Evolutionary conservation across 2,797 vertebrate species (phyloP).

Genomic region (Smutsia temminckii): DNA sequence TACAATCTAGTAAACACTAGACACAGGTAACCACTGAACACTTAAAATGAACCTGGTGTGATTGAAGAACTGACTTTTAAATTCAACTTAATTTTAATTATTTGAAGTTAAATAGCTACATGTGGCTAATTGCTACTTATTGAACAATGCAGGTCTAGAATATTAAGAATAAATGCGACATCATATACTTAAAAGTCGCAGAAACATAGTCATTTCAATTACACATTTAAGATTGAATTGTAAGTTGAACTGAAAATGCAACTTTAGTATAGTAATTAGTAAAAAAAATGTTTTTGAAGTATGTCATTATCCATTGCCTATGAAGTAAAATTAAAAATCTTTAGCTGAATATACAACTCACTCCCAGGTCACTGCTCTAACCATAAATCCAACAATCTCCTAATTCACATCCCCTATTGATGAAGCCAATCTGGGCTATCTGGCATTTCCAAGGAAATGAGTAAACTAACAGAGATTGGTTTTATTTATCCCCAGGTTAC

Average conservation of each 20-base stretch:
- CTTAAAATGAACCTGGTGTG: background rate
- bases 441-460: background rate
- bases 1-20: background rate
- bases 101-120: slow-evolving; percentile 7
- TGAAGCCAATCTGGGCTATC: background rate
- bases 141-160: background rate
- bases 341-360: background rate
- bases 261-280: background rate
- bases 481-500: background rate
- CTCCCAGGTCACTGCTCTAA: background rate
- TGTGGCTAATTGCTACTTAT: background rate
- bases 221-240: background rate
- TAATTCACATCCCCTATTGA: background rate
- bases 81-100: slow-evolving; percentile 20
- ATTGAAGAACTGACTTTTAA: background rate
- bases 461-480: background rate
- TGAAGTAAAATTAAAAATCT: slow-evolving; percentile 20
- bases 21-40: background rate
- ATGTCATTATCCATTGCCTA: background rate
- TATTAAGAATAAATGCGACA: slow-evolving; percentile 29
- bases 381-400: background rate
- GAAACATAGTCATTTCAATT: background rate
- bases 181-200: background rate
- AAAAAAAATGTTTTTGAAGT: background rate
- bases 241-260: background rate